Percentiles rank a stretch among this genome's conserved stretches.
Conservation (phyloP, 2,113 vertebrate genomes). For the Oostethus manadensis region DNA sequence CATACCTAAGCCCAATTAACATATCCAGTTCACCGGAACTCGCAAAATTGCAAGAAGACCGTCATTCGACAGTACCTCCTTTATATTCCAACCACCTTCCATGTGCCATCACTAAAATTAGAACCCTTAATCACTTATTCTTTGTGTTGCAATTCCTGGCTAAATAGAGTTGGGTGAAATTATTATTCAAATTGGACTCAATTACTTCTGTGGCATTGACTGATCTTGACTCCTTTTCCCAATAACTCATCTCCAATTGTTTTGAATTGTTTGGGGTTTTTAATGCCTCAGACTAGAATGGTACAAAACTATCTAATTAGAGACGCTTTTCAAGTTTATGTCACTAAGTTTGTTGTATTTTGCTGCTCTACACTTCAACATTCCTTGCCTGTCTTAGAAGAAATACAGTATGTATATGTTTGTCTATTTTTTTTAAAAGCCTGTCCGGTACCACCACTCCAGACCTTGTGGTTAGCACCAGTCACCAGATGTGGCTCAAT, state of each 20-base stretch:
- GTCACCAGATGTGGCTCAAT: slow-evolving; percentile 98
- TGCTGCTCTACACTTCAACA: not conserved
- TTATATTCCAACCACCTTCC: slow-evolving; percentile 16
- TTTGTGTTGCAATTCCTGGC: slow-evolving; percentile 37
- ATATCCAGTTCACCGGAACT: slow-evolving; percentile 8
- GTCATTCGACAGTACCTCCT: not conserved
- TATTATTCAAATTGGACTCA: slow-evolving; percentile 52
- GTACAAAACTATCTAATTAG: too few species aligned
- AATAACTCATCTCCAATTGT: slow-evolving; percentile 32
- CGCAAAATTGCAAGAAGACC: not conserved
- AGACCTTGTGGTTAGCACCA: slow-evolving; percentile 95
- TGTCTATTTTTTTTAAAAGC: slow-evolving; percentile 54
- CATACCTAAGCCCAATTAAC: not conserved
- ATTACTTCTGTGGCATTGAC: slow-evolving; percentile 47
- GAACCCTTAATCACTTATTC: slow-evolving; percentile 49
- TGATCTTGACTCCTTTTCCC: slow-evolving; percentile 45
- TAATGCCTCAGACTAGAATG: slow-evolving; percentile 8
- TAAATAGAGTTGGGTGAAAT: slow-evolving; percentile 7
- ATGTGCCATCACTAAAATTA: slow-evolving; percentile 43
- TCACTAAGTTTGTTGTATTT: not conserved
- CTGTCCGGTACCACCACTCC: slow-evolving; percentile 90
- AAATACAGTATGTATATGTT: not conserved
- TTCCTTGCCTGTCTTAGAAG: not conserved
- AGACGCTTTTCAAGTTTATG: too few species aligned
- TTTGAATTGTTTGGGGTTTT: slow-evolving; percentile 8